These are phyloP conservation scores for Epinephelus moara DNA, from an alignment of 2,113 vertebrate species.

Conservation along the genomic window DNA sequence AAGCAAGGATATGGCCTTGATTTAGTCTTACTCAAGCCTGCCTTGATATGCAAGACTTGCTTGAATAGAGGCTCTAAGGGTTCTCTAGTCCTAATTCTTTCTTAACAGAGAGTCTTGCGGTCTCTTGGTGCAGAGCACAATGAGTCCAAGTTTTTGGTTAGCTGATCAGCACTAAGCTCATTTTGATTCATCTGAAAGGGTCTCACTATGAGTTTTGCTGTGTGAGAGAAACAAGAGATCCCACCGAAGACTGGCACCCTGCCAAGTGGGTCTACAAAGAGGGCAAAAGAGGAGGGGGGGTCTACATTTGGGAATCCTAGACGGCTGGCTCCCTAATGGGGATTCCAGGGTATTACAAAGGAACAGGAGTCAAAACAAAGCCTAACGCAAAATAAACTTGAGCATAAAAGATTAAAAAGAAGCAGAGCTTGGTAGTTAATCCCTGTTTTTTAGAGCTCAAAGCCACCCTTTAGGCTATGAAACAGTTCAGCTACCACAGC, in stretches of 20 bases:
- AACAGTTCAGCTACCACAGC: conserved; percentile 38
- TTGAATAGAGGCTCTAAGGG: conserved; percentile 19
- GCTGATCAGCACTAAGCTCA: conserved; percentile 70
- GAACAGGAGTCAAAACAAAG: conserved; percentile 75
- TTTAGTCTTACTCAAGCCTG: conserved; percentile 28
- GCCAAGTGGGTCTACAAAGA: conserved; percentile 61
- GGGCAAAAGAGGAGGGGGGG: conserved; percentile 20
- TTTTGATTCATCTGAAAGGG: conserved; percentile 68
- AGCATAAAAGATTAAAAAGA: conserved; percentile 68
- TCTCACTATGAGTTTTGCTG: conserved; percentile 51
- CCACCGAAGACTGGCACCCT: conserved; percentile 32
- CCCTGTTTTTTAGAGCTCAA: conserved; percentile 63
- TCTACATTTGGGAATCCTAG: conserved; percentile 53
- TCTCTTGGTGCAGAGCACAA: conserved; percentile 35
- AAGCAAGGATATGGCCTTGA: conserved; percentile 42
- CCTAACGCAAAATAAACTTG: conserved; percentile 70
- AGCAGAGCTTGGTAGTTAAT: conserved; percentile 65
- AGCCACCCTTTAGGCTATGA: conserved; percentile 67
- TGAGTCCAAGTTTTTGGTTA: conserved; percentile 54
- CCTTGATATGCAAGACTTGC: conserved; percentile 38
- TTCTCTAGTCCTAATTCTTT: conserved; percentile 35
- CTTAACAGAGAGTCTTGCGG: conserved; percentile 44
- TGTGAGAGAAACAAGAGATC: conserved; percentile 62
- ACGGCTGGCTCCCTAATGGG: conserved; percentile 69
- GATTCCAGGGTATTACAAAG: conserved; percentile 74